A percentile compares a stretch with the other conserved stretches of the same genome.
Evolutionary conservation across 1,140 invertebrate genomes (phyloP).

Genomic region (Heliconius hewitsoni): DNA sequence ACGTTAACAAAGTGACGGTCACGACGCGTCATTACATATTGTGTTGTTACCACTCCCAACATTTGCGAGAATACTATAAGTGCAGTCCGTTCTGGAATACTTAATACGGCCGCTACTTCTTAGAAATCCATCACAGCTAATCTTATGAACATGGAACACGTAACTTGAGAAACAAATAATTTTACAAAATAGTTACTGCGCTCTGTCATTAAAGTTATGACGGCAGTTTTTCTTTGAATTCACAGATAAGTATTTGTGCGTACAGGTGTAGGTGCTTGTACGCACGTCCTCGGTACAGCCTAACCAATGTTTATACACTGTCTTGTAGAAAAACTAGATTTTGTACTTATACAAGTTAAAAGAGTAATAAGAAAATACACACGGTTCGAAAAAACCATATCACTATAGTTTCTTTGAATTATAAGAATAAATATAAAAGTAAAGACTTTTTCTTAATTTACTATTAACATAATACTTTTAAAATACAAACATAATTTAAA

Average conservation of each 20-base stretch:
- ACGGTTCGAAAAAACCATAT: neutral
- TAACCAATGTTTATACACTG: neutral
- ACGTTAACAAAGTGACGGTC: constrained; percentile 36
- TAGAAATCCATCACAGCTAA: constrained; percentile 41
- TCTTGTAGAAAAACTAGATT: neutral
- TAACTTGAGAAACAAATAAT: constrained; percentile 29
- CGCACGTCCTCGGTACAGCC: neutral
- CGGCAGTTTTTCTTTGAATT: constrained; percentile 27
- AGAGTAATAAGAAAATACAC: too few relatives aligned
- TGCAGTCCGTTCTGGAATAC: constrained; percentile 39
- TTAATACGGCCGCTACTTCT: constrained; percentile 42
- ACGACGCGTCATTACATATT: constrained; percentile 44
- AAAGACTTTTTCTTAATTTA: neutral
- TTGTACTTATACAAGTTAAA: too few relatives aligned
- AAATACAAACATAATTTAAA: neutral
- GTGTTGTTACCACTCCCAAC: constrained; percentile 39
- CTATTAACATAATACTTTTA: neutral
- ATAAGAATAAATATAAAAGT: too few relatives aligned
- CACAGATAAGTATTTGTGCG: neutral
- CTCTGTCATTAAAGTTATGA: constrained; percentile 27
- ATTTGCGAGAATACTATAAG: constrained; percentile 44
- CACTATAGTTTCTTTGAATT: neutral
- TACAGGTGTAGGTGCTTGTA: neutral
- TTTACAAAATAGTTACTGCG: constrained; percentile 16
- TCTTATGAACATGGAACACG: constrained; percentile 30